phyloP scores from a whole-genome alignment of 1,140 invertebrate genomes.

The Trissolcus basalis region DNA sequence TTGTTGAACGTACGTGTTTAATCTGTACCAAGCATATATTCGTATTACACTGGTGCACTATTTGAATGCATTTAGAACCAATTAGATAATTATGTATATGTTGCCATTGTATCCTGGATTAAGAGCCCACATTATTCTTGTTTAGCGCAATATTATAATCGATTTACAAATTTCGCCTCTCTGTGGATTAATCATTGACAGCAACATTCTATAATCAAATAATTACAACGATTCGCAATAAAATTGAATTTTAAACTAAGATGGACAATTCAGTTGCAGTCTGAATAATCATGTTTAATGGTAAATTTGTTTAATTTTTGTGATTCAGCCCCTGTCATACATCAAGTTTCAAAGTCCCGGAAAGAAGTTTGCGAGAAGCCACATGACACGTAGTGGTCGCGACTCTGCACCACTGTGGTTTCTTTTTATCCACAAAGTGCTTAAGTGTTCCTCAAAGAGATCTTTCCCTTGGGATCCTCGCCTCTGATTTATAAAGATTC shows the following conservation, averaged over 20 bases:
- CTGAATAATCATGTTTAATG: neutral
- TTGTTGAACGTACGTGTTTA: neutral
- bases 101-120: neutral
- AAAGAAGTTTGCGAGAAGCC: slow-evolving; percentile 22
- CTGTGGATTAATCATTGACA: neutral
- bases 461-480: slow-evolving; percentile 42
- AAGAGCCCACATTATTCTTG: neutral
- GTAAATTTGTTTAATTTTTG: too few relatives aligned
- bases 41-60: neutral
- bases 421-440: slow-evolving; percentile 36
- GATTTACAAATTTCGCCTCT: neutral
- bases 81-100: slow-evolving; percentile 3
- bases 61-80: slow-evolving; percentile 1
- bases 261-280: too few relatives aligned
- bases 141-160: neutral
- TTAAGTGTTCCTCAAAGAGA: slow-evolving; percentile 40
- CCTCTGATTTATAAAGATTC: slow-evolving; percentile 51
- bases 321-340: neutral
- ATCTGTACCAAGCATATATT: neutral
- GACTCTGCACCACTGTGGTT: slow-evolving; percentile 42
- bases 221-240: too few relatives aligned
- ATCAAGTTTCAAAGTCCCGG: slow-evolving; percentile 16
- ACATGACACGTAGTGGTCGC: slow-evolving; percentile 34
- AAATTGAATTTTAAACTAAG: too few relatives aligned
- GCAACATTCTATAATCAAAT: neutral